Conservation (phyloP, 1,140 invertebrate genomes). For the Eulimnadia texana region DNA sequence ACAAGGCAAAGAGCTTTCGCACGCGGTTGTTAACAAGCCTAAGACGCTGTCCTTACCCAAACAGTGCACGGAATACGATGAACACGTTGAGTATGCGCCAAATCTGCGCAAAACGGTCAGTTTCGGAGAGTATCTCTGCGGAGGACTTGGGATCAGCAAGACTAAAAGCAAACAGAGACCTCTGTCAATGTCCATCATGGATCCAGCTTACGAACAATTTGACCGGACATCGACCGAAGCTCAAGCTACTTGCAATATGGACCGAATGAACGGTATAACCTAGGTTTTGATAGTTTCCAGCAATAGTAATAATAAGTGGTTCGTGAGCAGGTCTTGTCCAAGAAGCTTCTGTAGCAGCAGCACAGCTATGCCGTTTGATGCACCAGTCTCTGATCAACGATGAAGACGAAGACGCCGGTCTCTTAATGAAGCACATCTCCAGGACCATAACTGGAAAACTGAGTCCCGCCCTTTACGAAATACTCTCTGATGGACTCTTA, state of each 20-base stretch:
- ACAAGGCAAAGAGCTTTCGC: background rate
- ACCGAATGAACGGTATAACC: conserved; percentile 2
- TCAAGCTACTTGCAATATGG: background rate
- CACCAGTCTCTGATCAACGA: conserved; percentile 9
- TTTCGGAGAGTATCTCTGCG: conserved; percentile 11
- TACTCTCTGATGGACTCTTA: conserved; percentile 68
- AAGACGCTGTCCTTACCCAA: background rate
- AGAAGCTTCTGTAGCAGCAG: conserved; percentile 5
- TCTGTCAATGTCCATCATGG: background rate
- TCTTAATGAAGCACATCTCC: background rate
- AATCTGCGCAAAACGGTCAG: conserved; percentile 15
- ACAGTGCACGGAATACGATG: background rate
- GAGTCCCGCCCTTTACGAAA: conserved; percentile 70
- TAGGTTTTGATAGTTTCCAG: no score
- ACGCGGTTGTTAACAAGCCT: background rate
- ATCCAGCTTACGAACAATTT: background rate
- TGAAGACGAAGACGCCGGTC: conserved; percentile 15
- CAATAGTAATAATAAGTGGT: no score
- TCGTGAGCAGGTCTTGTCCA: conserved; percentile 6
- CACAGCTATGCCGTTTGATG: conserved; percentile 12
- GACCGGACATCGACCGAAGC: background rate
- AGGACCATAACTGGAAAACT: conserved; percentile 29
- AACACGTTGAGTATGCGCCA: background rate
- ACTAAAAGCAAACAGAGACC: conserved; percentile 3
- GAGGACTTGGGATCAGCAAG: conserved; percentile 1